Base-by-base conservation (phyloP, 92 coral and sea anemone species). In the Umimayanthus kanabou region DNA sequence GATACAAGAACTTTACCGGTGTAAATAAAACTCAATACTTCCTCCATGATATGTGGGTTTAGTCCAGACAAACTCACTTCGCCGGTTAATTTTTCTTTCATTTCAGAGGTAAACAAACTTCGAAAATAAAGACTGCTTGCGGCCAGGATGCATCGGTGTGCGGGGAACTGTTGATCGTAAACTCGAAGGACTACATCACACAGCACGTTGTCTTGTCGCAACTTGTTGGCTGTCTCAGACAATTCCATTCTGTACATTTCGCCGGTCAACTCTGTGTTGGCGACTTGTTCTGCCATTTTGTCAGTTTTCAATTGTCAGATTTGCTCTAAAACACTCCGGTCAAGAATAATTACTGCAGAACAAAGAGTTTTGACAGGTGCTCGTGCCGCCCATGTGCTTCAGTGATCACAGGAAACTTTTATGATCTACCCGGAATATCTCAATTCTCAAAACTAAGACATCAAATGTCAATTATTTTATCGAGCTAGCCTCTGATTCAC, bases 91-190 rank as follows among this genome's bases (percentile, higher is more conserved):
- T 91, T 92, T 50, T 95, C 97, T 84, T 88, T 92, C 97, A 94
- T 95, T 78, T 91, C 95, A 85, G 94, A 74, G 10, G 92, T 95
- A 49, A 95, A 93, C 18, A 92, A 82, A 25, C 96, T 91, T 26
- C 96, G 95, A 69, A 95, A 95, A 84, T 92, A 95, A 64, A 91
- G 94, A 47, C 98, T 95, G 73, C 95, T 89, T 11, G 98, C 92
- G 65, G 98, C 93, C 11, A 95, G 86, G 55, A 94, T 80, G 40
- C 96, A 90, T 39, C 94, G 86, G 57, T 95, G 98, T 69, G 93
- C 97, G 79, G 88, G 81, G 30, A 95, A 88, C 77, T 80, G 72
- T 26, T 73, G 90, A 37, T 90, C 94, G 16, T 88, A 91, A 4
- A 95, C 95, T 14, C 77, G 79, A 22, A 95, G 90, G n/a, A 88